These are phyloP conservation scores for Metridium senile DNA, from an alignment of 92 coral and sea anemone genomes.

Conservation along the genomic window DNA sequence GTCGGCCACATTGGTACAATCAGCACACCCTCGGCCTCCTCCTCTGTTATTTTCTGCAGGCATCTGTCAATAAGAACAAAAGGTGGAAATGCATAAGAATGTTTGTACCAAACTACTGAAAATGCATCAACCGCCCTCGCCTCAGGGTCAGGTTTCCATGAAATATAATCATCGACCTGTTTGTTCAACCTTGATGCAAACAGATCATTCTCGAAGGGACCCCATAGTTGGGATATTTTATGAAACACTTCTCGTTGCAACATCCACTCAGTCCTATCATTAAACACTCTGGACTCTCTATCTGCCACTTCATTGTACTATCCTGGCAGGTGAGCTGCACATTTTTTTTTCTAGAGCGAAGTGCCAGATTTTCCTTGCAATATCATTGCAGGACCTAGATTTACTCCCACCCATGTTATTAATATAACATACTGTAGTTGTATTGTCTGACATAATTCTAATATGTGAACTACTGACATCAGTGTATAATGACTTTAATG, in stretches of 20 bases:
- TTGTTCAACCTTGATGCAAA: slow-evolving; percentile 34
- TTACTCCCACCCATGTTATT: slow-evolving; percentile 45
- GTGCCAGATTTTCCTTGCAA: slow-evolving; percentile 9
- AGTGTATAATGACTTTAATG: slow-evolving; percentile 22
- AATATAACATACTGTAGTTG: slow-evolving; percentile 37
- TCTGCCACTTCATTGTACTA: slow-evolving; percentile 8
- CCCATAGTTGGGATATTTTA: slow-evolving; percentile 17
- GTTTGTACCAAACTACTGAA: slow-evolving; percentile 22
- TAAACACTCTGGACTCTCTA: slow-evolving; percentile 19
- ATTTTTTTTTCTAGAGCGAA: not conserved
- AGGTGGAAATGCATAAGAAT: slow-evolving; percentile 41
- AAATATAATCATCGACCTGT: slow-evolving; percentile 19
- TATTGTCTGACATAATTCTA: slow-evolving; percentile 23
- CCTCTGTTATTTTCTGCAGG: slow-evolving; percentile 19
- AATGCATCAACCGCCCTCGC: slow-evolving; percentile 35
- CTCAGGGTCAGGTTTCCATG: slow-evolving; percentile 48
- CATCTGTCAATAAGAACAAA: slow-evolving; percentile 35
- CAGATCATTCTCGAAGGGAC: slow-evolving; percentile 17
- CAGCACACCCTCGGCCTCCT: slow-evolving; percentile 38
- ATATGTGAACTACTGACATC: slow-evolving; percentile 14
- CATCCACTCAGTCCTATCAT: slow-evolving; percentile 37
- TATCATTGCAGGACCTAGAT: slow-evolving; percentile 20
- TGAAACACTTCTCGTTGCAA: slow-evolving; percentile 23
- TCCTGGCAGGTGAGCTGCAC: slow-evolving; percentile 25
- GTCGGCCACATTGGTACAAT: slow-evolving; percentile 33